Conservation (phyloP, 2,888 invertebrate species). For the Drosophila quasianomalipes region DNA sequence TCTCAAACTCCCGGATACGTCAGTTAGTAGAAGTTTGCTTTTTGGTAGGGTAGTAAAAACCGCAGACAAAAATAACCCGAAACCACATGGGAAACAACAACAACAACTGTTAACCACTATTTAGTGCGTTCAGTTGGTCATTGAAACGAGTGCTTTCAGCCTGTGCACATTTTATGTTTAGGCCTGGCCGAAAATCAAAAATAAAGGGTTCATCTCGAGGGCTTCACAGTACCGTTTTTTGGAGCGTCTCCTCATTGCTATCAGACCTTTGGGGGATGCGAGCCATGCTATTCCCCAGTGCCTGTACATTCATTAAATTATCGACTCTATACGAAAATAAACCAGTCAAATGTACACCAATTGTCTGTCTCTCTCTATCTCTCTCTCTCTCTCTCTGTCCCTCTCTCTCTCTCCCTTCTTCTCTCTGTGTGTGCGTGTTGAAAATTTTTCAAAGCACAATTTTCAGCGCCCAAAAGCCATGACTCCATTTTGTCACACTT, state of each 20-base stretch:
- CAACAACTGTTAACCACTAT: conserved; percentile 57
- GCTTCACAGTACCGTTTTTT: conserved; percentile 3
- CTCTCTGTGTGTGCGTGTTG: conserved; percentile 14
- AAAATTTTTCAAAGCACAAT: conserved; percentile 58
- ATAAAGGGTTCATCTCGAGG: conserved; percentile 31
- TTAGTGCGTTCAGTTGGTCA: conserved; percentile 48
- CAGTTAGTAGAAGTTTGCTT: conserved; percentile 1
- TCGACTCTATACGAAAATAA: conserved; percentile 72
- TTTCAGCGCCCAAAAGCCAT: conserved; percentile 49
- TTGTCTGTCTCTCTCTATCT: not conserved
- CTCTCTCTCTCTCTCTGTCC: not conserved
- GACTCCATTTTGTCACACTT: conserved; percentile 64
- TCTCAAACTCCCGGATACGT: not conserved
- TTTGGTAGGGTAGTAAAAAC: conserved; percentile 18
- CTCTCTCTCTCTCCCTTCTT: conserved; percentile 2
- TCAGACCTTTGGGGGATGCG: conserved; percentile 27
- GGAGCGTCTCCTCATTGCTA: not conserved
- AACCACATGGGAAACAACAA: conserved; percentile 4
- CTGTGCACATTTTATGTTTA: conserved; percentile 34
- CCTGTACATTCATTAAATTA: conserved; percentile 59
- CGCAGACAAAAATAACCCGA: conserved; percentile 13
- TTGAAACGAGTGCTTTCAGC: conserved; percentile 49
- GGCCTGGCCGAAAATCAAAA: conserved; percentile 13
- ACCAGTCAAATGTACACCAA: conserved; percentile 34
- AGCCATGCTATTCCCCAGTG: conserved; percentile 29